These are phyloP conservation scores for Strongylocentrotus purpuratus DNA, from an alignment of 35 echinoderm and acorn worm genomes.

Conservation along the genomic window DNA sequence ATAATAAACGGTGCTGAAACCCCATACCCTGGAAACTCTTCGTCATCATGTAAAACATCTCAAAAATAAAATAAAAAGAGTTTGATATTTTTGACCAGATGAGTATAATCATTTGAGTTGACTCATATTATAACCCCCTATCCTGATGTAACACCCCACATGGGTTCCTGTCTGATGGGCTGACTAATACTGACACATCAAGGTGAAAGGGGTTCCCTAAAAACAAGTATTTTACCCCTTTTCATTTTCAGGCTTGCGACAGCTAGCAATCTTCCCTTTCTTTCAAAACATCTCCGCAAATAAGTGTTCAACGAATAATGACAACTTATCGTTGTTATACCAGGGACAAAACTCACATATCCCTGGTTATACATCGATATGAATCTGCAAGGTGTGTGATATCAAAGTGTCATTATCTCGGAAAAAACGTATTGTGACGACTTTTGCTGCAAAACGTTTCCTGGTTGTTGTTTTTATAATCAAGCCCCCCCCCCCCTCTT, in stretches of 20 bases:
- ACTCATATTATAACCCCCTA: not conserved
- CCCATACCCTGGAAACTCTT: not conserved
- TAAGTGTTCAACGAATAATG: too few relatives aligned
- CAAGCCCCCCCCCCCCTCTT: too few relatives aligned
- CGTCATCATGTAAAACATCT: not conserved
- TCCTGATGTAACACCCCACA: not conserved
- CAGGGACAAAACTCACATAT: too few relatives aligned
- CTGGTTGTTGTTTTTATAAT: too few relatives aligned
- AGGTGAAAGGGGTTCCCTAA: not conserved
- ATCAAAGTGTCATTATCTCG: too few relatives aligned
- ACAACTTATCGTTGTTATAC: too few relatives aligned
- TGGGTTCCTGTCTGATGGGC: not conserved
- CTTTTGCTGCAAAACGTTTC: too few relatives aligned
- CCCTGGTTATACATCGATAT: too few relatives aligned
- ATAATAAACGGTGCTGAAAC: not conserved
- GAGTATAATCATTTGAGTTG: not conserved
- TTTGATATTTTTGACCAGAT: conserved; percentile 11
- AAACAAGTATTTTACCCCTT: not conserved
- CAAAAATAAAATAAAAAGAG: not conserved
- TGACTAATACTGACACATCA: not conserved
- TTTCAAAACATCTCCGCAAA: too few relatives aligned
- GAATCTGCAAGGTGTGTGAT: too few relatives aligned
- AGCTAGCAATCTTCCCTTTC: too few relatives aligned
- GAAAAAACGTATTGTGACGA: too few relatives aligned
- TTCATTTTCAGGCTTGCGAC: not conserved